These are phyloP conservation scores for Harpagifer antarcticus DNA, from an alignment of 2,797 vertebrate species.

Conservation along the genomic window DNA sequence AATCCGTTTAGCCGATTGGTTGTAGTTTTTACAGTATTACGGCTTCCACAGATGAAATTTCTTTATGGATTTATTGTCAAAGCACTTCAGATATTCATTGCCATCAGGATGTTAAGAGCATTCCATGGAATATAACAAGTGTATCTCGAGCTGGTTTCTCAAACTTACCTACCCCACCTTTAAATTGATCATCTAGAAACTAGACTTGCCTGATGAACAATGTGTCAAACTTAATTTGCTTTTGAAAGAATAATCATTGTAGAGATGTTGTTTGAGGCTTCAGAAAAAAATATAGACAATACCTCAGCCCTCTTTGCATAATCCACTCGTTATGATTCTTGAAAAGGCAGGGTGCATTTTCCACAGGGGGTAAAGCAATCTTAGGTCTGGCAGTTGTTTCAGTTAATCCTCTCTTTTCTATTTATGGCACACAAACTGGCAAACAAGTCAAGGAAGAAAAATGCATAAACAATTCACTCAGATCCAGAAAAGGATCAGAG, in stretches of 20 bases:
- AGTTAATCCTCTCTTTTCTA: slow-evolving; percentile 31
- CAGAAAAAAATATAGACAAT: slow-evolving; percentile 6
- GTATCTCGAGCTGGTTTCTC: no score
- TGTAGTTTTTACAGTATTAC: no score
- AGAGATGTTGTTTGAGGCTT: not conserved
- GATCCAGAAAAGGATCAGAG: not conserved
- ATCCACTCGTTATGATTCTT: not conserved
- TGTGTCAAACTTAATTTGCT: slow-evolving; percentile 1
- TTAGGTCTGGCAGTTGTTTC: slow-evolving; percentile 10
- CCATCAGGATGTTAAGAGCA: no score
- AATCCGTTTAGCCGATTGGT: no score
- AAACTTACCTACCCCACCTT: no score
- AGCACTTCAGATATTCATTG: no score
- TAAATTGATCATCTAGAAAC: not conserved
- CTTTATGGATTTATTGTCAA: no score
- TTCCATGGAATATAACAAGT: no score
- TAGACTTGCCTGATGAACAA: not conserved
- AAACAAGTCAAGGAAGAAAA: slow-evolving; percentile 7
- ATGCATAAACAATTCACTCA: slow-evolving; percentile 7
- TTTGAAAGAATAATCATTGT: not conserved
- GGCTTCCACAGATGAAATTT: no score
- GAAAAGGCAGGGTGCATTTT: not conserved
- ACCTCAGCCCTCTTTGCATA: not conserved
- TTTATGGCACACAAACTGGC: slow-evolving; percentile 28
- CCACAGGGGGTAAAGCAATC: not conserved